Evolutionary conservation across 2,113 vertebrate genomes (phyloP), one percentile per base, ranked within the genome.

Genomic region (Otis tarda): DNA sequence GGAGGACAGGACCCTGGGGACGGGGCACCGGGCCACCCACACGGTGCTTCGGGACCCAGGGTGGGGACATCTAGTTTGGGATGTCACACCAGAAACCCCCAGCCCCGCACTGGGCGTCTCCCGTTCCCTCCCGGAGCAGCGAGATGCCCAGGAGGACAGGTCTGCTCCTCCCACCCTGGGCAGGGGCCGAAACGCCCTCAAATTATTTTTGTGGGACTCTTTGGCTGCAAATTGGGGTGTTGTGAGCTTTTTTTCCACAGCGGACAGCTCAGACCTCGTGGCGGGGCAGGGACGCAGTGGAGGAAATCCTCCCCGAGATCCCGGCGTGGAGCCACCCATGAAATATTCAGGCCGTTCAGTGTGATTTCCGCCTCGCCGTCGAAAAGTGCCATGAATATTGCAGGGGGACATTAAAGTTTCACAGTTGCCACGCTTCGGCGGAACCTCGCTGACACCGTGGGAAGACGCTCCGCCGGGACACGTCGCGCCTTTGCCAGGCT

Each of bases 361-460:
- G 31, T 6, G 5, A 18, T 61, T 79, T 81, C 65, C 2, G 6
- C 52, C 37, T 43, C 22, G 24, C 49, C 5, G 0, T 68, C 0
- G 0, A 55, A 55, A 87, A 87, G 83, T 67, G 74, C 83, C 89
- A 94, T 96, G 68, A 97, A 96, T 96, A 93, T 82, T 97, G 94
- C 92, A 97, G 94, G 57, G 9, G 14, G 43, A 11, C 94, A 93
- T 95, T 96, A 96, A 96, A 95, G 28, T 92, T 96, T 87, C 73
- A 96, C 47, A 3, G 57, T 73, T 50, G 49, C 63, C 59, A 19
- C 2, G 13, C 50, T 88, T 41, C 9, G 16, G 71, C 5, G 2
- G 43, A 35, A 80, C 60, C 43, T 52, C 3, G 1, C 0, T 0
- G 55, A 81, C 57, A 30, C 53, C 1, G 4, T 0, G 0, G 71